Evolutionary conservation across 2,113 vertebrate genomes (phyloP).

Genomic region (Anarhynchus alexandrinus): DNA sequence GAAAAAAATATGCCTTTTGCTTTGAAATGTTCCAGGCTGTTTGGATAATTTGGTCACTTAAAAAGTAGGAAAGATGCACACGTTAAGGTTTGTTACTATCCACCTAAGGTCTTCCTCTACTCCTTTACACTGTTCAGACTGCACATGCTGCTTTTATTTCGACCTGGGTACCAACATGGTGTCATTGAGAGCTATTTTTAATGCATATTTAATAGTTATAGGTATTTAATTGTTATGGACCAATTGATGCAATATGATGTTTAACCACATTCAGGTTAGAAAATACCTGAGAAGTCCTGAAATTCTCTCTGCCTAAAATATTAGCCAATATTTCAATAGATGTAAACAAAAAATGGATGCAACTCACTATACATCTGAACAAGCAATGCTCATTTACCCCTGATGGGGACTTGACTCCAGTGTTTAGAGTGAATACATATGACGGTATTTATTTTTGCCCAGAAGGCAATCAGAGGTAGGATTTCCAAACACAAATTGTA

Average conservation of each 20-base stretch:
- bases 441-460: constrained; percentile 14
- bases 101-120: background rate
- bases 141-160: background rate
- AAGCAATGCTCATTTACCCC: background rate
- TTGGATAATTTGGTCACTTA: background rate
- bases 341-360: background rate
- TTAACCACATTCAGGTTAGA: background rate
- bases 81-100: background rate
- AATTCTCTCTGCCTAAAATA: background rate
- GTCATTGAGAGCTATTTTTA: background rate
- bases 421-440: background rate
- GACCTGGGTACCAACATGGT: background rate
- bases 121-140: background rate
- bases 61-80: background rate
- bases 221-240: background rate
- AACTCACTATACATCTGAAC: background rate
- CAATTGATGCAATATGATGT: background rate
- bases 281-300: background rate
- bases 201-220: background rate
- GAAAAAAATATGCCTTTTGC: background rate
- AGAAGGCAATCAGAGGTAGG: constrained; percentile 32
- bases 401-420: background rate
- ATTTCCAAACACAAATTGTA: constrained; percentile 37
- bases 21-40: background rate
- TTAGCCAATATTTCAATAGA: background rate